Conservation (phyloP, 2,797 vertebrate genomes). For the Sebastes taczanowskii region DNA sequence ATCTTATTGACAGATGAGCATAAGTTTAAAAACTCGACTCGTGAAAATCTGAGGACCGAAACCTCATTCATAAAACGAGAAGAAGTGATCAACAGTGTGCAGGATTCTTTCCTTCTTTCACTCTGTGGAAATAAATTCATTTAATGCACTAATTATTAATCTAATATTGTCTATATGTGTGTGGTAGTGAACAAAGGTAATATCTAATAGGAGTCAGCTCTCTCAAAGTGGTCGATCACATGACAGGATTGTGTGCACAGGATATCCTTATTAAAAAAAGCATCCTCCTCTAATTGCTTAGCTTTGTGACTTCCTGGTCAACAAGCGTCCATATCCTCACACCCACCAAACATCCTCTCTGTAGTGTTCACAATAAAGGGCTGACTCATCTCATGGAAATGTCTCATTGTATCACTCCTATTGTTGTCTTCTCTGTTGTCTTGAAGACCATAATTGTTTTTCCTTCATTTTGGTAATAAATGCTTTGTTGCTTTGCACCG, state of each 20-base stretch:
- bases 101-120: not conserved
- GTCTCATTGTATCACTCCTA: slow-evolving; percentile 11
- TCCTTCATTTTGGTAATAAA: not conserved
- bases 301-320: slow-evolving; percentile 68
- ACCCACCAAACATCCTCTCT: slow-evolving; percentile 65
- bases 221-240: slow-evolving; percentile 39
- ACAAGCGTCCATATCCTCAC: slow-evolving; percentile 62
- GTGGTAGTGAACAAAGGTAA: not conserved
- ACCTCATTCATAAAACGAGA: not conserved
- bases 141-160: not conserved
- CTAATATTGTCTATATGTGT: not conserved
- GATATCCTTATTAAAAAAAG: slow-evolving; percentile 72
- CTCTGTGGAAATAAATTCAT: not conserved
- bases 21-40: not conserved
- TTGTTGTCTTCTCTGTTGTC: slow-evolving; percentile 7
- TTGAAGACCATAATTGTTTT: not conserved
- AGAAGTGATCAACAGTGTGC: not conserved
- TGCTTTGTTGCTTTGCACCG: not conserved
- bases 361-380: slow-evolving; percentile 17
- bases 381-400: slow-evolving; percentile 47
- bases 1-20: not conserved
- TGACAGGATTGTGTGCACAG: slow-evolving; percentile 62
- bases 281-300: slow-evolving; percentile 63
- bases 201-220: not conserved
- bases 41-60: not conserved